These are phyloP conservation scores for Scomber colias DNA, from an alignment of 2,113 vertebrate genomes.

Conservation along the genomic window DNA sequence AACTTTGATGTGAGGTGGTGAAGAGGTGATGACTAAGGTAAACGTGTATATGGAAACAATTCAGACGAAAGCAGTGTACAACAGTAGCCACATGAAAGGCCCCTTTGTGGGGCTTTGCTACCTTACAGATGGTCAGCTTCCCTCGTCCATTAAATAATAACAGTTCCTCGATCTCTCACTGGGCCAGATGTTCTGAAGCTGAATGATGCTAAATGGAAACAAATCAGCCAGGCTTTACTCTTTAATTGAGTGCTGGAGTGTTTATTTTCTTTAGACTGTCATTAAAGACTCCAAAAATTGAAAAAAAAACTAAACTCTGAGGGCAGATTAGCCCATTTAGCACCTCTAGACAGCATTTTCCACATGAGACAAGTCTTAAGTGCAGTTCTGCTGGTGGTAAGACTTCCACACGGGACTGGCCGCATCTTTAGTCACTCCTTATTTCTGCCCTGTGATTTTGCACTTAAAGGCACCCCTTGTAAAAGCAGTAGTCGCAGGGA, in stretches of 20 bases:
- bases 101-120: slow-evolving; percentile 83
- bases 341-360: slow-evolving; percentile 71
- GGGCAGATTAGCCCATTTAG: slow-evolving; percentile 79
- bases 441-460: slow-evolving; percentile 76
- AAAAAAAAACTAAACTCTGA: slow-evolving; percentile 61
- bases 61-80: slow-evolving; percentile 77
- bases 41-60: slow-evolving; percentile 85
- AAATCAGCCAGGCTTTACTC: slow-evolving; percentile 60
- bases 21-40: slow-evolving; percentile 72
- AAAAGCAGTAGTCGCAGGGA: slow-evolving; percentile 73
- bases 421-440: slow-evolving; percentile 78
- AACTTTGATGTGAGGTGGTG: slow-evolving; percentile 85
- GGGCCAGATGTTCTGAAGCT: slow-evolving; percentile 80
- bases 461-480: slow-evolving; percentile 73
- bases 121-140: slow-evolving; percentile 84
- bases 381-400: slow-evolving; percentile 74
- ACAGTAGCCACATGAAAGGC: slow-evolving; percentile 89
- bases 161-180: slow-evolving; percentile 57
- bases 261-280: slow-evolving; percentile 75
- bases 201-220: slow-evolving; percentile 64
- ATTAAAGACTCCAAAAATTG: slow-evolving; percentile 69
- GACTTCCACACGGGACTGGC: slow-evolving; percentile 72
- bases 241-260: slow-evolving; percentile 74
- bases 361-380: slow-evolving; percentile 77
- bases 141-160: slow-evolving; percentile 81